Conservation (phyloP, 2,888 invertebrate genomes). For the Leptopilina drosophilae region DNA sequence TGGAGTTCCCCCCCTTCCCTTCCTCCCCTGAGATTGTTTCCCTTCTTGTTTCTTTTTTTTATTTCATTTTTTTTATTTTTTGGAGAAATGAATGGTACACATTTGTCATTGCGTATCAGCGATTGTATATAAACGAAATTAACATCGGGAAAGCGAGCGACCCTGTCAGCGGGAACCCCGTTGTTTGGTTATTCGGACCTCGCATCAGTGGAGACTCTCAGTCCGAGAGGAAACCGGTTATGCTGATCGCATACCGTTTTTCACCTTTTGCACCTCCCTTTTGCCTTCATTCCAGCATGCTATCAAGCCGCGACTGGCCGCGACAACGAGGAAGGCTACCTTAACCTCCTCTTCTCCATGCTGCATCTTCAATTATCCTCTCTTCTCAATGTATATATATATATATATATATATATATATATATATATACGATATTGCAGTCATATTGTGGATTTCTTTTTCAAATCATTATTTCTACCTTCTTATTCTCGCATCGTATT, state of each 20-base stretch:
- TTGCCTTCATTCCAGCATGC: conserved; percentile 56
- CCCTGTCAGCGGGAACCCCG: conserved; percentile 58
- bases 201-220: conserved; percentile 49
- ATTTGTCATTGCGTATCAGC: conserved; percentile 30
- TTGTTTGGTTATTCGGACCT: conserved; percentile 55
- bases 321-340: conserved; percentile 55
- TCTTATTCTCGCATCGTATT: too few species aligned
- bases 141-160: conserved; percentile 57
- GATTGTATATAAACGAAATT: conserved; percentile 31
- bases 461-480: background rate
- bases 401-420: too few species aligned
- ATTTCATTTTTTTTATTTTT: background rate
- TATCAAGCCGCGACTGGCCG: conserved; percentile 57
- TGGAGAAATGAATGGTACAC: conserved; percentile 8
- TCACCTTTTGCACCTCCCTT: conserved; percentile 68
- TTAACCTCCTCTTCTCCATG: conserved; percentile 49
- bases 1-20: conserved; percentile 13
- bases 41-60: too few species aligned
- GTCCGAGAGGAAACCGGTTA: conserved; percentile 68
- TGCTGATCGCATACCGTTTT: conserved; percentile 71
- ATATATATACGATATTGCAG: background rate
- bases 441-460: conserved; percentile 15
- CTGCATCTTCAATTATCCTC: conserved; percentile 6
- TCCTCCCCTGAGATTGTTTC: conserved; percentile 10
- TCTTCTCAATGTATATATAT: background rate